These are phyloP conservation scores for Drosophila dunni DNA, from an alignment of 1,140 invertebrate species.

Conservation along the genomic window DNA sequence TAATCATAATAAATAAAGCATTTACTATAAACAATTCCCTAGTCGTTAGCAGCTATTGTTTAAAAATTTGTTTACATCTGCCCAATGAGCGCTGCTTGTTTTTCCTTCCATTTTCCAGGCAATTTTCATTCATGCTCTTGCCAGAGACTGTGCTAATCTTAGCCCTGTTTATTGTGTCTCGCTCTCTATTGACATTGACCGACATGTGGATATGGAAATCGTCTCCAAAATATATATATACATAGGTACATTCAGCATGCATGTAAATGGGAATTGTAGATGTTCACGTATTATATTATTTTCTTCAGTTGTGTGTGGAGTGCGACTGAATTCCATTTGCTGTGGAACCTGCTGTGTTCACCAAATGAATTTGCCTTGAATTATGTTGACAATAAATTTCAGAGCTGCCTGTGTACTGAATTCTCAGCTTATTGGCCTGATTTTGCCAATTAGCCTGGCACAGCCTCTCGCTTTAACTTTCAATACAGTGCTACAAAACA, in stretches of 20 bases:
- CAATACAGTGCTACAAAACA: no score
- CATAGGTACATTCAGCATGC: background rate
- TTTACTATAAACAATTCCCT: conserved; percentile 2
- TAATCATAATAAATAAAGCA: conserved; percentile 10
- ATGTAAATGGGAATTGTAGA: background rate
- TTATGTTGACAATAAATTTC: conserved; percentile 49
- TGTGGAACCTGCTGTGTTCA: conserved; percentile 9
- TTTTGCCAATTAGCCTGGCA: conserved; percentile 47
- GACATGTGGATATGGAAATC: conserved; percentile 19
- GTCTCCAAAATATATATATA: background rate
- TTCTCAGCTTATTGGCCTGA: conserved; percentile 14
- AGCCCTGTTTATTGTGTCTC: conserved; percentile 13
- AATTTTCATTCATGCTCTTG: background rate
- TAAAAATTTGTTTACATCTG: conserved; percentile 10
- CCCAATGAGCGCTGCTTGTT: conserved; percentile 10
- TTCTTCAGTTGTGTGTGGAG: conserved; percentile 10
- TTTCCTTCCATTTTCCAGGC: conserved; percentile 1
- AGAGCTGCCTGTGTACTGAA: conserved; percentile 10
- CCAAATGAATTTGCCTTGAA: conserved; percentile 46
- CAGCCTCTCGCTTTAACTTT: conserved; percentile 6
- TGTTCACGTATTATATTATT: conserved; percentile 14
- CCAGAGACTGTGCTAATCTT: background rate
- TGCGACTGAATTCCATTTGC: conserved; percentile 28
- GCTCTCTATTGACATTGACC: conserved; percentile 19
- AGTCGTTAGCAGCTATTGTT: conserved; percentile 12